Base-by-base conservation (phyloP, 2,113 vertebrate species). In the Prochilodus magdalenae region DNA sequence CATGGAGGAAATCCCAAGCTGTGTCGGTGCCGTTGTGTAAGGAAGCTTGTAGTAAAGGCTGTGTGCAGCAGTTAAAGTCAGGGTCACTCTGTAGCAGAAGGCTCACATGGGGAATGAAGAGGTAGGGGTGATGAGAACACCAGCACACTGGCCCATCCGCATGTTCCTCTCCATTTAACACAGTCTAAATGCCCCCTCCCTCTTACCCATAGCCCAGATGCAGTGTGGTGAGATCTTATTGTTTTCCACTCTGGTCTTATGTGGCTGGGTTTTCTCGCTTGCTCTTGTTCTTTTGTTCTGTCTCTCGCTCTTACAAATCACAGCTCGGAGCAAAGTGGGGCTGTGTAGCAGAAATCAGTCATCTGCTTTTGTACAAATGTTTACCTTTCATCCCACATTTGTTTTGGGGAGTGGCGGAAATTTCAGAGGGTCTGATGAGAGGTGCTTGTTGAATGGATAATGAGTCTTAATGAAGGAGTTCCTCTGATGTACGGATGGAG, bases 371-470 rank as follows among this genome's bases (percentile, higher is more conserved):
- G 67, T 80, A 51, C 65, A 77, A 83, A 86, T 86, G 84, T 86
- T 83, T 83, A 86, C 80, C 67, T 74, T 77, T 80, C 80, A 24
- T 79, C 79, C 77, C 65, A 69, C 78, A 55, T 83, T 83, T 86
- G 82, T 83, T 86, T 81, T 24, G 2, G 82, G 77, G 77, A 83
- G 59, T 24, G n/a, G 66, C 59, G 82, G 75, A 84, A 67, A 30
- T 81, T 80, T 84, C 72, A 24, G 74, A 70, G 51, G 30, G 40
- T 62, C 70, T 7, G 40, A 49, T 74, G 81, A 66, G 77, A 80
- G 66, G 53, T 27, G 60, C 40, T 29, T 74, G 67, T 70, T 81
- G 85, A 83, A 59, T 29, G 69, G 51, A 44, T 78, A 80, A 59
- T 78, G 67, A 80, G 63, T 73, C 78, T 77, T 81, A 76, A 86